Evolutionary conservation across 2,797 vertebrate species (phyloP).

Genomic region (Rousettus madagascariensis): DNA sequence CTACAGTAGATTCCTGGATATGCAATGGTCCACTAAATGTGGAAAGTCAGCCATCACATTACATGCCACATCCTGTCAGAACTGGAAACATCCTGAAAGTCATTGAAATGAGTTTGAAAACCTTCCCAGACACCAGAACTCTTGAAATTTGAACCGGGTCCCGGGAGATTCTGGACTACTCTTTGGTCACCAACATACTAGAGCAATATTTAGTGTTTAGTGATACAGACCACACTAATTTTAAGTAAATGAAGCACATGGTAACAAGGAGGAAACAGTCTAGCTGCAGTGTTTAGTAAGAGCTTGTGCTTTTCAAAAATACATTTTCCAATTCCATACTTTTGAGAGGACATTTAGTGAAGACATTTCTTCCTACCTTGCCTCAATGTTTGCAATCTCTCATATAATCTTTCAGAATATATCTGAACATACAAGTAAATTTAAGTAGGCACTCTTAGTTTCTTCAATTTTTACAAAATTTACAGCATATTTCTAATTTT

Average conservation of each 20-base stretch:
- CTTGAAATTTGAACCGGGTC: neutral
- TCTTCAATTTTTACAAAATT: neutral
- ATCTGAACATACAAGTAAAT: neutral
- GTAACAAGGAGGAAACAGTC: neutral
- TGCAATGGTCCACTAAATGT: neutral
- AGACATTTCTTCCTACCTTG: neutral
- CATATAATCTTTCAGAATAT: neutral
- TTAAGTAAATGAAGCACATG: neutral
- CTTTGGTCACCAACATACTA: neutral
- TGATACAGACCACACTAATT: neutral
- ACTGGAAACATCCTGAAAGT: neutral
- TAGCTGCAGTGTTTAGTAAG: neutral
- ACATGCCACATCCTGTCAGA: conserved; percentile 59
- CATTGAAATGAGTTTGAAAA: neutral
- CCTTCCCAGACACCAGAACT: neutral
- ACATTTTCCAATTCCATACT: neutral
- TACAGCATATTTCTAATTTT: neutral
- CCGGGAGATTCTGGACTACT: neutral
- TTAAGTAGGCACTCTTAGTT: neutral
- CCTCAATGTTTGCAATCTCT: neutral
- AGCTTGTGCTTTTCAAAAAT: neutral
- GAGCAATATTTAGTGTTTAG: neutral
- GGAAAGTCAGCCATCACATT: neutral
- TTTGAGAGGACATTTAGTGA: neutral
- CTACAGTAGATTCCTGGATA: neutral